A percentile compares a stretch with the other conserved stretches of the same genome.
Evolutionary conservation across 2,797 vertebrate genomes (phyloP).

Genomic region (Rhinophrynus dorsalis): DNA sequence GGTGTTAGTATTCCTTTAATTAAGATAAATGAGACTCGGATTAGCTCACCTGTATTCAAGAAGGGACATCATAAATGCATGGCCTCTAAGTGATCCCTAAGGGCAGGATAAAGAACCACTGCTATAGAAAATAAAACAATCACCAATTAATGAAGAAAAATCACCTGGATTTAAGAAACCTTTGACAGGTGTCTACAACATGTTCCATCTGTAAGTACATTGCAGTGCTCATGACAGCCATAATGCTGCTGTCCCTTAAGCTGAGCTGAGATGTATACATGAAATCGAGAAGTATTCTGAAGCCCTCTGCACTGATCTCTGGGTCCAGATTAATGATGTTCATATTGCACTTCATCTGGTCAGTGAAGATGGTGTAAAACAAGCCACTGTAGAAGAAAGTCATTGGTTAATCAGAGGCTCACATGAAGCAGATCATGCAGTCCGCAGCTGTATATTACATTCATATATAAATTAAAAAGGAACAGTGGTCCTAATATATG

Average conservation of each 20-base stretch:
- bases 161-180: constrained; percentile 92
- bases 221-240: constrained; percentile 88
- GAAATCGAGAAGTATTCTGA: constrained; percentile 91
- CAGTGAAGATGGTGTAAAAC: constrained; percentile 95
- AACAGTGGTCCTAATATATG: too few relatives aligned
- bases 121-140: too few relatives aligned
- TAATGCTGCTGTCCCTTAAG: constrained; percentile 82
- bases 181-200: constrained; percentile 92
- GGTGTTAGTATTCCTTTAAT: too few relatives aligned
- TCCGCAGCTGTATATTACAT: too few relatives aligned
- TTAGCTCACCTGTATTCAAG: too few relatives aligned
- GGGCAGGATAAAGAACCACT: too few relatives aligned
- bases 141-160: neutral
- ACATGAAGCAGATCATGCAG: too few relatives aligned
- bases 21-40: too few relatives aligned
- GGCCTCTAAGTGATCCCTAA: too few relatives aligned
- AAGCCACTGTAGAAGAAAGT: constrained; percentile 77
- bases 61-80: too few relatives aligned
- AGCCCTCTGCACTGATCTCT: constrained; percentile 88
- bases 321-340: constrained; percentile 87
- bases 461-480: too few relatives aligned
- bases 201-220: constrained; percentile 97
- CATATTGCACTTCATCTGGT: constrained; percentile 86
- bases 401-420: neutral
- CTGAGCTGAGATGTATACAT: constrained; percentile 97